Base-by-base conservation (phyloP, 1,140 invertebrate genomes). In the Drosophila melanogaster region DNA sequence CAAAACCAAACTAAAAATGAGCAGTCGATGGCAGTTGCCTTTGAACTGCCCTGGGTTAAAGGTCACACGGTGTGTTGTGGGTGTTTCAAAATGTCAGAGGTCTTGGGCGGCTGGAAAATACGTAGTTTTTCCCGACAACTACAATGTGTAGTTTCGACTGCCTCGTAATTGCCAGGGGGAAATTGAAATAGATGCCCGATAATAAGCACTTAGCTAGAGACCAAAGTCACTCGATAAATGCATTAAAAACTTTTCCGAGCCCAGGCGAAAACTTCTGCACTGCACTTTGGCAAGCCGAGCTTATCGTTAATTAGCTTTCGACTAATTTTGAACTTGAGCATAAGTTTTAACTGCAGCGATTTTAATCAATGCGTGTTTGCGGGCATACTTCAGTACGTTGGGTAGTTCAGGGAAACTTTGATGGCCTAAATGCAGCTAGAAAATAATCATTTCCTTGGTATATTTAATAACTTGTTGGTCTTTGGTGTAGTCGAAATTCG, bases 161-260 rank as follows among this genome's bases (percentile, higher is more conserved):
- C 44, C 38, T 77, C 85, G 77, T 89, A 87, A 89, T 87, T 87
- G 84, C 83, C 78, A 10, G 66, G 62, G 75, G 79, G 84, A 87
- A 87, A 87, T 83, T 87, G 84, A 87, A 89, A 87, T 87, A 87
- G 83, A 87, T 89, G 84, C 79, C 83, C 83, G 84, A 87, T 87
- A 87, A 89, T 89, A 87, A 79, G 83, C 84, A 87, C 83, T 87
- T 87, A 83, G 75, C 60, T 65, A 38, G 41, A 74, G 72, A 38
- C 60, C 73, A 47, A 66, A 87, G 84, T 77, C 76, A 87, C 74
- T 89, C 79, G 83, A 89, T 87, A 87, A 86, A 89, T 79, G 83
- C 83, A 87, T 89, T 89, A 89, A 89, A 53, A 86, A 89, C 40
- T 89, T 85, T 85, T 74, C 50, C 46, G 33, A 60, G 46, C 59